These are phyloP conservation scores for Oncorhynchus nerka DNA, from an alignment of 2,113 vertebrate species.

Conservation along the genomic window DNA sequence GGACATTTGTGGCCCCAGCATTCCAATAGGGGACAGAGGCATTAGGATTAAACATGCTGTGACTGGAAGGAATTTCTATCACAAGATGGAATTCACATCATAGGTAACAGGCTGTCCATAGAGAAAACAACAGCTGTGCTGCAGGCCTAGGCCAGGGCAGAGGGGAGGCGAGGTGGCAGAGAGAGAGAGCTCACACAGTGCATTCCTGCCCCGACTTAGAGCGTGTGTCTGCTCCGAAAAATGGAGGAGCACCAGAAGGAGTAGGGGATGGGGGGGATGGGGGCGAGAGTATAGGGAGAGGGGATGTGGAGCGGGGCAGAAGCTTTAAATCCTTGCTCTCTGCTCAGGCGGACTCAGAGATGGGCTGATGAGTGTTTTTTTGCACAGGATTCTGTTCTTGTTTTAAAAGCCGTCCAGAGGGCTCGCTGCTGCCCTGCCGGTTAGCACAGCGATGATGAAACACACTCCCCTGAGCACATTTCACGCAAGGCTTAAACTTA, in stretches of 20 bases:
- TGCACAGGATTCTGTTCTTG: conserved; percentile 4
- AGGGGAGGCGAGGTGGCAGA: conserved; percentile 33
- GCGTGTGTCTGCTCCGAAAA: neutral
- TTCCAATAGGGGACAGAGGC: conserved; percentile 9
- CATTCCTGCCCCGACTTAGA: conserved; percentile 49
- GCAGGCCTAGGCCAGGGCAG: conserved; percentile 5
- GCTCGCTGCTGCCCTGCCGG: conserved; percentile 63
- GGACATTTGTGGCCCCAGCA: conserved; percentile 16
- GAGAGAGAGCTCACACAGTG: conserved; percentile 25
- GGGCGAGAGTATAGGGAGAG: neutral
- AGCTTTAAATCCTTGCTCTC: neutral
- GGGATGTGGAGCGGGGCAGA: neutral
- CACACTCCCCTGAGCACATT: conserved; percentile 54
- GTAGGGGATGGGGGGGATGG: neutral
- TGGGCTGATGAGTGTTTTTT: neutral
- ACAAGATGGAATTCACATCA: conserved; percentile 42
- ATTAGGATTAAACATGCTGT: conserved; percentile 8
- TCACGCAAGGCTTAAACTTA: conserved; percentile 50
- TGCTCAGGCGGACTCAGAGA: neutral
- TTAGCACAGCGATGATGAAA: conserved; percentile 71
- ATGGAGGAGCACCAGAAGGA: neutral
- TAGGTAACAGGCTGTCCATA: conserved; percentile 56
- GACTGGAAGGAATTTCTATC: conserved; percentile 27
- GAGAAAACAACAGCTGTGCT: conserved; percentile 67
- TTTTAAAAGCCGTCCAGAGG: conserved; percentile 68